Evolutionary conservation across 2,797 vertebrate genomes (phyloP), one percentile per base, ranked within the genome.

Genomic region (Karalla daura): DNA sequence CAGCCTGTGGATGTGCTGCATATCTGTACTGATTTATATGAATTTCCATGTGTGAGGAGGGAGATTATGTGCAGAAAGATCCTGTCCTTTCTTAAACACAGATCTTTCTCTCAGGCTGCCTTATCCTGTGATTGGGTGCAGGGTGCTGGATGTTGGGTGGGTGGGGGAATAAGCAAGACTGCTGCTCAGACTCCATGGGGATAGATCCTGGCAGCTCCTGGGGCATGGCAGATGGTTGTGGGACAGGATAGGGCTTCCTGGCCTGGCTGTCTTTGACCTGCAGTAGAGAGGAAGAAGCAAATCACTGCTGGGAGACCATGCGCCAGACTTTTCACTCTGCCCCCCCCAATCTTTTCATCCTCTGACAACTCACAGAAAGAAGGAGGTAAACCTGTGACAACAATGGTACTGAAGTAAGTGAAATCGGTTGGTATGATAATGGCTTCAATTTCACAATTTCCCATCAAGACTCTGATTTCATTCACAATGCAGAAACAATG

Each of bases 171-270:
- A 51, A 86, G 76, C 21, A 58, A 69, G 58, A 60, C 60, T 78
- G 70, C 79, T 75, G 66, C 61, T 76, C 73, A 62, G 35, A 24
- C 63, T 80, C 71, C 37, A 66, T 77, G 65, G 78, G 79, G 76
- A 77, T 70, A 76, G 70, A 87, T 89, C 78, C 86, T 90, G 86
- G 89, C 87, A 87, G 87, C 86, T 88, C 83, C 85, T 76, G 88
- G 86, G 85, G 83, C 77, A 88, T 14, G 72, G 81, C 89, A 91
- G 91, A 92, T 92, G 90, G 90, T 72, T 70, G 63, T 80, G 80
- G 81, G 76, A 82, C 81, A 78, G 72, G 73, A 76, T 74, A 75
- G 77, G 70, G 79, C 83, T 84, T 87, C 86, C 78, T 89, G 77
- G 81, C 73, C 75, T 83, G 70, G 79, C 70, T 76, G 69, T 78